Percentiles rank a stretch among this genome's conserved stretches.
Conservation (phyloP, 2,113 vertebrate genomes). For the Pitta sordida region DNA sequence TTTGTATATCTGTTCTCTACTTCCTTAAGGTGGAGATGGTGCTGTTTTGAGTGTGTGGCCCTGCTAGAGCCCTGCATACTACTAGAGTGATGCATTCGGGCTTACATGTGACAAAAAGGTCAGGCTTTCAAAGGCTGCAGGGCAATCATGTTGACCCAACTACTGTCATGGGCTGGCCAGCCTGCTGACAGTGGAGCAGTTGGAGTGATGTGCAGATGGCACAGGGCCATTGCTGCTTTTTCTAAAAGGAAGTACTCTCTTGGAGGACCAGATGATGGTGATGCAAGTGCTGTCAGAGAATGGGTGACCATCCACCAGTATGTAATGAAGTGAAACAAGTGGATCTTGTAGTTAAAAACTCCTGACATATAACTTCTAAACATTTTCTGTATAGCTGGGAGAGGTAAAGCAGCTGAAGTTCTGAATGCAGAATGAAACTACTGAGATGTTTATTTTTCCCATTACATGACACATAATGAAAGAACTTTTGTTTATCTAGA, state of each 20-base stretch:
- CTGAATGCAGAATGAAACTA: neutral
- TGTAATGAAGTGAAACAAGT: neutral
- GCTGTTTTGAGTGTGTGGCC: neutral
- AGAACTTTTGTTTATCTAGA: neutral
- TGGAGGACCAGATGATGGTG: neutral
- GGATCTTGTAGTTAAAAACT: neutral
- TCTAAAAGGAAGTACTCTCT: too few species aligned
- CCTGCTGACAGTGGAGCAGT: neutral
- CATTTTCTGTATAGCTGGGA: neutral
- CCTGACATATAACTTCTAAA: neutral
- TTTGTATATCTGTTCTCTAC: neutral
- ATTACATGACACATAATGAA: neutral
- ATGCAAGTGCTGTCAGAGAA: neutral
- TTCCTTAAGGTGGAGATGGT: neutral
- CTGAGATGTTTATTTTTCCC: neutral
- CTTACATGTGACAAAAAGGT: slow-evolving; percentile 48
- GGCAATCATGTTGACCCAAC: slow-evolving; percentile 3
- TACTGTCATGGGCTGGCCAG: neutral
- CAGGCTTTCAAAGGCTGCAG: slow-evolving; percentile 47
- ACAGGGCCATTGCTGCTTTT: neutral
- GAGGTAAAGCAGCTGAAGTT: neutral
- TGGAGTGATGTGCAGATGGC: slow-evolving; percentile 22
- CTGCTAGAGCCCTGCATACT: neutral
- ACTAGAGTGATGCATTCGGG: slow-evolving; percentile 42
- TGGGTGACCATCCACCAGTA: neutral